Conservation (phyloP, 2,113 vertebrate species). For the Melanostigma gelatinosum region DNA sequence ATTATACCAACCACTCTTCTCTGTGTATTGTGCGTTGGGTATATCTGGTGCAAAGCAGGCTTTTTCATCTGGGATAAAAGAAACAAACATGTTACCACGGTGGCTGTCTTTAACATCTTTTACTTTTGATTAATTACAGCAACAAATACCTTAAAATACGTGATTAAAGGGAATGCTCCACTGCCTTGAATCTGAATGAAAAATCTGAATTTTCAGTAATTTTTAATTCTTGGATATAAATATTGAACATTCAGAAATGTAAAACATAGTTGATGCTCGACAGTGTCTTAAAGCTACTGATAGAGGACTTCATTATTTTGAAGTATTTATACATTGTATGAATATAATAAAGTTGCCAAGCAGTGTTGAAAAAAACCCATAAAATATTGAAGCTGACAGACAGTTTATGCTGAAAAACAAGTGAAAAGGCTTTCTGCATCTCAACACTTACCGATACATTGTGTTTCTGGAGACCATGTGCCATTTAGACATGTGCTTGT, state of each 20-base stretch:
- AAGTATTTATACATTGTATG: not conserved
- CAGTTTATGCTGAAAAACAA: not conserved
- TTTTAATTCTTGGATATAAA: no score
- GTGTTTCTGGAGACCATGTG: slow-evolving; percentile 40
- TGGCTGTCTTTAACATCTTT: not conserved
- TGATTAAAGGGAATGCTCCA: not conserved
- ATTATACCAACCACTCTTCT: not conserved
- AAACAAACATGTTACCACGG: not conserved
- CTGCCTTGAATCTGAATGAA: not conserved
- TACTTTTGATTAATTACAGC: no score
- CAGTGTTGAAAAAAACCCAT: not conserved
- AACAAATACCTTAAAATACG: no score
- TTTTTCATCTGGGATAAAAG: slow-evolving; percentile 13
- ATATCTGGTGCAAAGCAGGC: slow-evolving; percentile 44
- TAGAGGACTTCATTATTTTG: not conserved
- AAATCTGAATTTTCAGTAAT: not conserved
- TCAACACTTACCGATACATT: slow-evolving; percentile 62
- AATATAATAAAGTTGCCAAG: not conserved
- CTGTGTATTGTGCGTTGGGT: slow-evolving; percentile 1
- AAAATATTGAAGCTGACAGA: not conserved
- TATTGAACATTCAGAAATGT: not conserved
- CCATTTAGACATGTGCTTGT: slow-evolving; percentile 46
- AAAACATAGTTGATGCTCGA: not conserved
- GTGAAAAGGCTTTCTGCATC: not conserved
- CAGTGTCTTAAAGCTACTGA: no score